Base-by-base conservation (phyloP, 2,888 invertebrate species). In the Epinotia brunnichana region DNA sequence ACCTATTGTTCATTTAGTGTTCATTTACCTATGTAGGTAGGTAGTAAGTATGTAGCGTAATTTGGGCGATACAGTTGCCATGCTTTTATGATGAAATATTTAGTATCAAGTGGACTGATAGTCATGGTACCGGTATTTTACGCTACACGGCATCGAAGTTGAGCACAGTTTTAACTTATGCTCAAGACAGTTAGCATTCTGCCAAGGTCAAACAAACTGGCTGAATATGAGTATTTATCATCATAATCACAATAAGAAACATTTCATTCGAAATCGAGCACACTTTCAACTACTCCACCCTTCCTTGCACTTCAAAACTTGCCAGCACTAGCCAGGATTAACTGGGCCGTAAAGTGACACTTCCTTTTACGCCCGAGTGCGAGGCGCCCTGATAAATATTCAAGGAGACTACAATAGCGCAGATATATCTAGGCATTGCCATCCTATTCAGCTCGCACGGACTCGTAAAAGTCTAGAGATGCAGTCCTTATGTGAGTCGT, bases 341-440 rank as follows among this genome's bases (percentile, higher is more conserved):
- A 68, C 68, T 15, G 39, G 73, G 7, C 29, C 62, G 39, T 73
- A 63, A 73, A 73, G 68, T 41, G 54, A 61, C 60, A 63, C 54
- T 63, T 69, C 63, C 63, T 73, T 69, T 69, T 57, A 73, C 57
- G 7, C 59, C 15, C 54, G 29, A 63, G 68, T 53, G 59, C 48
- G 48, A 54, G 71, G 13, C 21, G 56, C 17, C 17, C 51, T 68
- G 73, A 69, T 73, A 73, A 73, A 73, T 63, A 73, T 73, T 73
- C 63, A 69, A 53, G 57, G n/a, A 39, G 44, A 24, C 57, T 57
- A 73, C 68, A 73, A 73, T 63, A 48, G 51, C 56, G 13, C n/a
- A 57, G 53, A 69, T 57, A 63, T 44, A 39, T 63, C 68, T 66
- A 11, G 13, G 51, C 56, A 68, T 29, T 35, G 72, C 53, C 63